Base-by-base conservation (phyloP, 2,113 vertebrate genomes). In the Zeus faber region DNA sequence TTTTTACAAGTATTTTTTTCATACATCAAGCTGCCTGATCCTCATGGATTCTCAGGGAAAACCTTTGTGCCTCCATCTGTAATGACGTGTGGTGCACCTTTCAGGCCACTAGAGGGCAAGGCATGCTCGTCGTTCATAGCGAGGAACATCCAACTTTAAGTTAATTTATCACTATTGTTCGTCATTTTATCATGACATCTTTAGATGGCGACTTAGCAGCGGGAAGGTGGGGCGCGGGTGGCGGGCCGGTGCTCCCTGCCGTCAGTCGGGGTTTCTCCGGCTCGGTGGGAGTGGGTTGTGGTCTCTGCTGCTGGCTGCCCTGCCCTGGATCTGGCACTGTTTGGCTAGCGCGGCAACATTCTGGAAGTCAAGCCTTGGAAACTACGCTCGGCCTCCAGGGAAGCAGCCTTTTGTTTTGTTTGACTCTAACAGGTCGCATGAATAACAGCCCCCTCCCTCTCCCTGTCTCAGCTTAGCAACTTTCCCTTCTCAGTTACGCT, bases 381-480 rank as follows among this genome's bases (percentile, higher is more conserved):
- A 84, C 83, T 77, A 66, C 76, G 66, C 72, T 3, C 62, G 68
- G 70, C 72, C 70, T 84, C 69, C 59, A 25, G 77, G 79, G 67
- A 78, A 61, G 64, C 44, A 62, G 70, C 57, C 83, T 82, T 87
- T 87, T 85, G 82, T 87, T 82, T 77, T 46, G 79, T 84, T 87
- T 88, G 86, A 85, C 75, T 85, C 77, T 80, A 74, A 80, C 79
- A 81, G 88, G 85, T 88, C 70, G 66, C 67, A 76, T 84, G 83
- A 86, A 82, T 75, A 66, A 54, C 54, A 56, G 68, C 72, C 71
- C 20, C 60, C 61, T 67, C 51, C 66, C 62, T 65, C 64, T 62
- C 68, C 65, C 70, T 67, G 67, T 63, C 72, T 53, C 67, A 26
- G 65, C 77, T n/a, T 74, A 70, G 69, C 77, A 85, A 78, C 72